phyloP scores from a whole-genome alignment of 2,888 invertebrate genomes.

The Agonum fuliginosum region DNA sequence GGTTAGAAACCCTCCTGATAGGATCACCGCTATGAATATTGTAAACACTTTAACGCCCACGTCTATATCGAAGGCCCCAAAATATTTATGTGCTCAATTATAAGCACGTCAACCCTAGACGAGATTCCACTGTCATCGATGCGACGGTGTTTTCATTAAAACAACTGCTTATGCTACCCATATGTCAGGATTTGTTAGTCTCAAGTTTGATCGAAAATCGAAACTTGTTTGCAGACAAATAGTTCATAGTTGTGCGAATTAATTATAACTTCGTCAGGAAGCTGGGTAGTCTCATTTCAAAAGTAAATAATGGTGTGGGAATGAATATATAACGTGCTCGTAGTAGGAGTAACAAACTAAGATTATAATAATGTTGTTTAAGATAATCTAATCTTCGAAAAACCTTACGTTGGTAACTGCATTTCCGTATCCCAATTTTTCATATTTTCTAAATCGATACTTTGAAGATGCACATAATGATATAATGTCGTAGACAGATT shows the following conservation, averaged over 20 bases:
- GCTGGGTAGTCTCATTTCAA: neutral
- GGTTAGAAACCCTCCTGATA: neutral
- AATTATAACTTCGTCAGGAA: neutral
- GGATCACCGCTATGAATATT: neutral
- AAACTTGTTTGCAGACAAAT: constrained; percentile 5
- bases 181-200: constrained; percentile 32
- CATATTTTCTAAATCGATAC: too few relatives aligned
- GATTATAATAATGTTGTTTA: too few relatives aligned
- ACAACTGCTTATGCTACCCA: neutral
- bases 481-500: too few relatives aligned
- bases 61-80: neutral
- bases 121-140: neutral
- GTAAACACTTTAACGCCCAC: constrained; percentile 2
- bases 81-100: neutral
- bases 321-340: too few relatives aligned
- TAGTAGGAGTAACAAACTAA: too few relatives aligned
- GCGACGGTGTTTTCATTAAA: neutral
- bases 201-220: constrained; percentile 5
- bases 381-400: too few relatives aligned
- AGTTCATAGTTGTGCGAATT: neutral
- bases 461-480: too few relatives aligned
- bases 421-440: too few relatives aligned
- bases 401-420: too few relatives aligned
- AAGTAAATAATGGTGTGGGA: neutral
- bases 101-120: too few relatives aligned